phyloP scores from a whole-genome alignment of 2,888 invertebrate species.

The Lycocerus yunnanus region DNA sequence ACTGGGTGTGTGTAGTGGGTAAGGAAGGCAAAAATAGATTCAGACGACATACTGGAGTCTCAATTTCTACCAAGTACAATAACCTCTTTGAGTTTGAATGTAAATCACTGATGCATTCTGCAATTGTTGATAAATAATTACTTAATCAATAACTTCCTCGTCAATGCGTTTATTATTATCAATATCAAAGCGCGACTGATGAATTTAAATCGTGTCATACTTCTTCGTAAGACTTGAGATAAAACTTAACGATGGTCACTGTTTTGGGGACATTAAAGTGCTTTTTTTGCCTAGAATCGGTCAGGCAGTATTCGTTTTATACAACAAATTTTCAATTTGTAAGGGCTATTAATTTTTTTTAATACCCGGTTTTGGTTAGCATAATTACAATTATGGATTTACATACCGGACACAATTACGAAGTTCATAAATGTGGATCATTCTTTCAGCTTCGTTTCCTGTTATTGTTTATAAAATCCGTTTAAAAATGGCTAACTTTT shows the following conservation, averaged over 20 bases:
- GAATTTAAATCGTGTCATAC: neutral
- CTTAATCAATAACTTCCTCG: neutral
- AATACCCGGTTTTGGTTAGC: too few relatives aligned
- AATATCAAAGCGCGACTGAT: neutral
- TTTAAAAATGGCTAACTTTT: neutral
- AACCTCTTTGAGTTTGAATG: neutral
- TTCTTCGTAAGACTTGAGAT: neutral
- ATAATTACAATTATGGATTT: neutral
- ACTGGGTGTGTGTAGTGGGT: slow-evolving; percentile 1
- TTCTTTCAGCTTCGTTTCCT: neutral
- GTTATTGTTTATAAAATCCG: neutral
- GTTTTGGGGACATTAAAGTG: neutral
- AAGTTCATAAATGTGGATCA: neutral
- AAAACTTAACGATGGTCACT: neutral
- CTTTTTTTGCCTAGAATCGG: too few relatives aligned
- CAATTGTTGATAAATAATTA: neutral
- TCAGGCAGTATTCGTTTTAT: too few relatives aligned
- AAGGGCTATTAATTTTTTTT: too few relatives aligned
- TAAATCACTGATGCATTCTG: neutral
- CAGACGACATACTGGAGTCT: slow-evolving; percentile 15
- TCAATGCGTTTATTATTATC: neutral
- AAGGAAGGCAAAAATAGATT: slow-evolving; percentile 18
- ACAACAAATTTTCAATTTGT: too few relatives aligned
- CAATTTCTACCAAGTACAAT: slow-evolving; percentile 16
- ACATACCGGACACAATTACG: neutral